Percentiles rank a stretch among this genome's conserved stretches.
These are phyloP conservation scores for Dendrocincla fuliginosa DNA, from an alignment of 2,797 vertebrate species.

Conservation along the genomic window DNA sequence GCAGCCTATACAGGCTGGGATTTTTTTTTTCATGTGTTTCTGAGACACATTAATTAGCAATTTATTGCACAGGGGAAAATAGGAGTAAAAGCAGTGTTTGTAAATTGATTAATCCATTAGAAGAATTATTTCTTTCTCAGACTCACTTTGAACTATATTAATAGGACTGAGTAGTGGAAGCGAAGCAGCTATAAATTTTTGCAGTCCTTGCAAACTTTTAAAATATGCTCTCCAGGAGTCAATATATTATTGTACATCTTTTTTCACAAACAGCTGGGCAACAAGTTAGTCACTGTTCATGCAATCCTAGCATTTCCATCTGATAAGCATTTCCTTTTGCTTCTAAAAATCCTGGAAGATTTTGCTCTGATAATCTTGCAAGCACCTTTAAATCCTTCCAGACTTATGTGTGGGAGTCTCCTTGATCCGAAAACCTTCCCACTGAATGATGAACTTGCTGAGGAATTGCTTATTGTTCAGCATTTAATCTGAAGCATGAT, in stretches of 20 bases:
- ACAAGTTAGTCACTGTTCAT: not conserved
- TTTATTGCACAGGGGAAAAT: constrained; percentile 45
- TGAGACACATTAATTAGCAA: constrained; percentile 33
- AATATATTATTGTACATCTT: not conserved
- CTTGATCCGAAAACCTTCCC: not conserved
- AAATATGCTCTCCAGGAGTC: not conserved
- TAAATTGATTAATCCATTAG: constrained; percentile 61
- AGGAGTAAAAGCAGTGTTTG: not conserved
- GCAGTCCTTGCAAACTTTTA: not conserved
- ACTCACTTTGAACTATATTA: constrained; percentile 22
- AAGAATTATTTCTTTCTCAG: constrained; percentile 39
- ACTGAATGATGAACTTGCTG: not conserved
- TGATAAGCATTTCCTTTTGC: not conserved
- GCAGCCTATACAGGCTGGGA: not conserved
- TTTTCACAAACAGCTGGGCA: not conserved
- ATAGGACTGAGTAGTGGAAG: not conserved
- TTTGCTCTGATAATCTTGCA: not conserved
- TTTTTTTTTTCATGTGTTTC: not conserved
- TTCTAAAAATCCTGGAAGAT: not conserved
- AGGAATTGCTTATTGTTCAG: constrained; percentile 6
- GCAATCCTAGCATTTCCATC: not conserved
- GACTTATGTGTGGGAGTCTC: not conserved
- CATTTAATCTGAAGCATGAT: constrained; percentile 50
- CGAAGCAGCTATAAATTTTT: constrained; percentile 12
- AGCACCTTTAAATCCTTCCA: not conserved